phyloP scores from a whole-genome alignment of 2,888 invertebrate species.

The Netelia melanura region DNA sequence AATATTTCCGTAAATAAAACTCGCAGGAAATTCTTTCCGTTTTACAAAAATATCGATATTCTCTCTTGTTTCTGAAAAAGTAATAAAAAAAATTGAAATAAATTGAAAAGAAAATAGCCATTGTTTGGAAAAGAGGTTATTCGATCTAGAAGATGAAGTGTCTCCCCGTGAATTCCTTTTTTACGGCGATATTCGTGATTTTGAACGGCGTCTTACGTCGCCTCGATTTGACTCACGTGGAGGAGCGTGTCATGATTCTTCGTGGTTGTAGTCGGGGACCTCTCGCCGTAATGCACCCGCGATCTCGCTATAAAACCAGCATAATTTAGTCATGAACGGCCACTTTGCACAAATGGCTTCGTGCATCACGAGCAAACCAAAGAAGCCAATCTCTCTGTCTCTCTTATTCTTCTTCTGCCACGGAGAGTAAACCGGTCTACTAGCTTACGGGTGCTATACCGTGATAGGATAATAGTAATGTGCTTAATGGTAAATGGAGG shows the following conservation, averaged over 20 bases:
- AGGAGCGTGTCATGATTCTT: slow-evolving; percentile 18
- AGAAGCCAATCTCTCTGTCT: slow-evolving; percentile 55
- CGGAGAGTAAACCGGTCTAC: slow-evolving; percentile 53
- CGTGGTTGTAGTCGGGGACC: slow-evolving; percentile 26
- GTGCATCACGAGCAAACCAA: slow-evolving; percentile 79
- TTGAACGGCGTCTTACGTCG: too few relatives aligned
- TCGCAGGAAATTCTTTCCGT: too few relatives aligned
- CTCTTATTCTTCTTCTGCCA: slow-evolving; percentile 43
- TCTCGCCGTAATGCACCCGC: slow-evolving; percentile 73
- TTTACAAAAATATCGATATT: too few relatives aligned
- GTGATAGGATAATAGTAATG: slow-evolving; percentile 85
- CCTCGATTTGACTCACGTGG: too few relatives aligned
- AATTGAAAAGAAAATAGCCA: too few relatives aligned
- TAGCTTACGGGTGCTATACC: slow-evolving; percentile 78
- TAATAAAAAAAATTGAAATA: too few relatives aligned
- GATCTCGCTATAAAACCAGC: slow-evolving; percentile 82
- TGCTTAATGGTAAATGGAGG: slow-evolving; percentile 85
- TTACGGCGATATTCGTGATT: too few relatives aligned
- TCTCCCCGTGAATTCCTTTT: too few relatives aligned
- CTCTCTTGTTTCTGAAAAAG: too few relatives aligned
- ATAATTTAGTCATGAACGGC: slow-evolving; percentile 85
- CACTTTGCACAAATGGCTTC: slow-evolving; percentile 84
- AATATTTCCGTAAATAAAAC: too few relatives aligned
- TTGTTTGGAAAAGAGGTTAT: too few relatives aligned
- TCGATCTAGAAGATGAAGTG: too few relatives aligned